phyloP scores from a whole-genome alignment of 92 coral and sea anemone genomes.

The Hydrozoanthus gracilis region DNA sequence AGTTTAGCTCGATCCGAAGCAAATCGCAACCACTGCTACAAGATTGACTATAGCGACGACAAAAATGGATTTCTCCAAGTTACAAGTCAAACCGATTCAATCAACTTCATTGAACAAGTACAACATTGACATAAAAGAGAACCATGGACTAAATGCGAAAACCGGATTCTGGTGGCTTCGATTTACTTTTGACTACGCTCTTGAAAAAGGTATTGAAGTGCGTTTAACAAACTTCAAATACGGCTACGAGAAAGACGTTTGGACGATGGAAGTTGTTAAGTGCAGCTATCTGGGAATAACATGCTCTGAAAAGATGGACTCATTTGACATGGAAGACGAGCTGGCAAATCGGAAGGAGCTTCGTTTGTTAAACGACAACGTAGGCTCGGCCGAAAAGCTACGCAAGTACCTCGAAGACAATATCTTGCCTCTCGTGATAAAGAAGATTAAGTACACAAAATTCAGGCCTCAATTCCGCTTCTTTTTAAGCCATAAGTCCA shows the following conservation, averaged over 20 bases:
- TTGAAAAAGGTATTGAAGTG: constrained; percentile 68
- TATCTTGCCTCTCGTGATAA: constrained; percentile 64
- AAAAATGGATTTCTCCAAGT: constrained; percentile 55
- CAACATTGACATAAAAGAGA: constrained; percentile 64
- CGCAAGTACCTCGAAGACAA: constrained; percentile 64
- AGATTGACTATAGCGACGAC: neutral
- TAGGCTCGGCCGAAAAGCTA: constrained; percentile 55
- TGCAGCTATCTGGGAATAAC: constrained; percentile 68
- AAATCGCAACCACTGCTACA: too few species aligned
- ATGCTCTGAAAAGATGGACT: constrained; percentile 55
- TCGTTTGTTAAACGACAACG: constrained; percentile 54
- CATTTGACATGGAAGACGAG: constrained; percentile 74
- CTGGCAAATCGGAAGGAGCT: constrained; percentile 61
- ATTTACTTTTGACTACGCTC: constrained; percentile 66
- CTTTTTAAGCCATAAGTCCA: constrained; percentile 79
- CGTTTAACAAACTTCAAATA: constrained; percentile 73
- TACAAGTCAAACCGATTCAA: constrained; percentile 31
- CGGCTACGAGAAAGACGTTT: constrained; percentile 31
- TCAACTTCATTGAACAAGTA: constrained; percentile 46
- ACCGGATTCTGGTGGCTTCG: constrained; percentile 79
- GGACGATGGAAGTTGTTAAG: constrained; percentile 73
- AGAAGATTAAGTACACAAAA: constrained; percentile 72
- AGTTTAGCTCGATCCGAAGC: too few species aligned
- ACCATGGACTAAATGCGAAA: constrained; percentile 52
- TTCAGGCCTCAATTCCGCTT: constrained; percentile 73